Evolutionary conservation across 2,113 vertebrate genomes (phyloP), one percentile per base, ranked within the genome.

Genomic region (Daboia siamensis): DNA sequence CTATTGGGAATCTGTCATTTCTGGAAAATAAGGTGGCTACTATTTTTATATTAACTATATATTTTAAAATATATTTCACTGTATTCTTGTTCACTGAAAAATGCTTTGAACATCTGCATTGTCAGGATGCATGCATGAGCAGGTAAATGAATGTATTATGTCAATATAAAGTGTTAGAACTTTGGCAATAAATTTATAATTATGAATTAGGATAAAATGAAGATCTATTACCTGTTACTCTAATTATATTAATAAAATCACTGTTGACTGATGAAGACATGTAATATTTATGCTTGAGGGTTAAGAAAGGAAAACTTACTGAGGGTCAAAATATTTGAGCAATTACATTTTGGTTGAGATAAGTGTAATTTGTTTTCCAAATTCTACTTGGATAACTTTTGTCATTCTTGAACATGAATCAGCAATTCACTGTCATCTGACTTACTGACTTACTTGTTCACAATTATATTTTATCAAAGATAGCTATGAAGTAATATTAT

Each of bases 161-260:
- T 95, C 93, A 94, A 96, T 95, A 95, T 94, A 94, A 95, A 96
- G 93, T 93, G 54, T 94, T 95, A 88, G 93, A 94, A 88, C 90
- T 92, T 95, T 48, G 89, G 51, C 87, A 96, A 96, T 90, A 95
- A 94, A 90, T 96, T 92, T 88, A 69, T 92, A 96, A 94, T 94
- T 94, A 95, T 94, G 61, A 90, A 94, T 92, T 91, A 93, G n/a
- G 59, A 95, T 94, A 96, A 96, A 96, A 94, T 74, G 61, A 96
- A 94, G 92, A 95, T 59, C 80, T 94, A 91, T 56, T 94, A 92
- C 94, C 94, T 89, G 92, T 93, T 93, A 95, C 6, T 92, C 29
- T 94, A 97, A 96, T 96, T 96, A 95, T 1, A 94, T 94, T 94
- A 97, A 97, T 96, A 94, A 94, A 96, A 96, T 91, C 90, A 93